Conservation (phyloP, 2,797 vertebrate genomes). For the Adrianichthys oophorus region DNA sequence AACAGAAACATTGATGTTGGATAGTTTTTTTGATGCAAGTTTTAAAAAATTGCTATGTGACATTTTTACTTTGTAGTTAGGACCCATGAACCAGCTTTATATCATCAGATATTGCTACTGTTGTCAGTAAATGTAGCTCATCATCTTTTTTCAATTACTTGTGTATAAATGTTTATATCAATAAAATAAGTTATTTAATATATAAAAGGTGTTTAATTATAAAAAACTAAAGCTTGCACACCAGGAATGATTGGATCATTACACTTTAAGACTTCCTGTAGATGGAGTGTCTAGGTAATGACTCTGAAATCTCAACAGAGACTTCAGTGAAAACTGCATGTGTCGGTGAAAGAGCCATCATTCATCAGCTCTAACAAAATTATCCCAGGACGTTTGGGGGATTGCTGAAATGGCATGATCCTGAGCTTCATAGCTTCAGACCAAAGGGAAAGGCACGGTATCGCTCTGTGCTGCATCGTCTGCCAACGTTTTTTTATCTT, state of each 20-base stretch:
- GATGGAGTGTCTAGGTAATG: constrained; percentile 1
- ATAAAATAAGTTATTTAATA: neutral
- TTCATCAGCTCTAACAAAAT: constrained; percentile 14
- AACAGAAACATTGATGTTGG: no score
- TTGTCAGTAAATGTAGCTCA: no score
- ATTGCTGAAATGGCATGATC: constrained; percentile 5
- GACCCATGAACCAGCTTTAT: no score
- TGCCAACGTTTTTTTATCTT: neutral
- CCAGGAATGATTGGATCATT: constrained; percentile 7
- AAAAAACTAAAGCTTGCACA: constrained; percentile 5
- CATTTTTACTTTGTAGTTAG: no score
- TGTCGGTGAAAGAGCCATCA: constrained; percentile 1
- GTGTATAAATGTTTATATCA: no score
- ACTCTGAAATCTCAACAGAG: constrained; percentile 8
- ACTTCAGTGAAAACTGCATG: constrained; percentile 5
- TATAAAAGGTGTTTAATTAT: constrained; percentile 5
- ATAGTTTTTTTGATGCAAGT: no score
- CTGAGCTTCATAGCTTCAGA: neutral
- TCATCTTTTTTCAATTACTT: no score
- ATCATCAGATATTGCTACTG: no score
- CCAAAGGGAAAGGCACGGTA: neutral
- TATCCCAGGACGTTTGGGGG: neutral
- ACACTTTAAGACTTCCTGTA: neutral
- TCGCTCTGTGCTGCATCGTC: neutral
- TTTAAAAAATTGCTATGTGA: no score